A percentile compares a stretch with the other conserved stretches of the same genome.
These are phyloP conservation scores for Mesaphorura yosii DNA, from an alignment of 1,140 invertebrate genomes.

Conservation along the genomic window DNA sequence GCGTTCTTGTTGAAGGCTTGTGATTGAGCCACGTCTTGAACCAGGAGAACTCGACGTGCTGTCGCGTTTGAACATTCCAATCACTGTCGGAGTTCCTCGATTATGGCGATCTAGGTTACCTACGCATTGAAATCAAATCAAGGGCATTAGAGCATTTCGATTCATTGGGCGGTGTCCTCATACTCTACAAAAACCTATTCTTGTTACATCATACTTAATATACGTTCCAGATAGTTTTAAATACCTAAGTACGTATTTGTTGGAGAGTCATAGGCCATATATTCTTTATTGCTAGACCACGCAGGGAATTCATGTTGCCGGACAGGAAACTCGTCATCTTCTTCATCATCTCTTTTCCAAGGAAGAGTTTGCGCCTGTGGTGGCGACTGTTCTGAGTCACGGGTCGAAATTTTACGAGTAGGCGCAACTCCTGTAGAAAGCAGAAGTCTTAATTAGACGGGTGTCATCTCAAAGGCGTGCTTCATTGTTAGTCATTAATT, in stretches of 20 bases:
- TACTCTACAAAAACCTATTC: background rate
- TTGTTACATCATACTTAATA: background rate
- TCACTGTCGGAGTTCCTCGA: conserved; percentile 30
- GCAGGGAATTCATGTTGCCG: conserved; percentile 79
- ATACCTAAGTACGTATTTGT: conserved; percentile 79
- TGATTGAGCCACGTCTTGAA: conserved; percentile 25
- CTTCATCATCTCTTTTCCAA: conserved; percentile 67
- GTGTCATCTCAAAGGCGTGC: background rate
- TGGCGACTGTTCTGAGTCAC: conserved; percentile 4
- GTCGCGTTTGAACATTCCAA: conserved; percentile 32
- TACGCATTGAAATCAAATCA: background rate
- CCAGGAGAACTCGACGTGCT: conserved; percentile 23
- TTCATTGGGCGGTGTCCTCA: background rate
- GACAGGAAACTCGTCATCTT: conserved; percentile 45
- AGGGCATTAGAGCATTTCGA: background rate
- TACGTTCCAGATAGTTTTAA: background rate
- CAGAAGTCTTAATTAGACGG: background rate
- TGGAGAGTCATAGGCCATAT: conserved; percentile 78
- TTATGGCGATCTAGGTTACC: conserved; percentile 15
- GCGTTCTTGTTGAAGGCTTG: conserved; percentile 21
- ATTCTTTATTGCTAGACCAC: conserved; percentile 86
- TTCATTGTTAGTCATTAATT: background rate
- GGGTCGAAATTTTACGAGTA: conserved; percentile 17
- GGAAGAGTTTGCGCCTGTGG: conserved; percentile 71
- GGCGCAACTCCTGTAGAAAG: conserved; percentile 21